Evolutionary conservation across 1,140 invertebrate genomes (phyloP).

Genomic region (Armadillidium nasatum): DNA sequence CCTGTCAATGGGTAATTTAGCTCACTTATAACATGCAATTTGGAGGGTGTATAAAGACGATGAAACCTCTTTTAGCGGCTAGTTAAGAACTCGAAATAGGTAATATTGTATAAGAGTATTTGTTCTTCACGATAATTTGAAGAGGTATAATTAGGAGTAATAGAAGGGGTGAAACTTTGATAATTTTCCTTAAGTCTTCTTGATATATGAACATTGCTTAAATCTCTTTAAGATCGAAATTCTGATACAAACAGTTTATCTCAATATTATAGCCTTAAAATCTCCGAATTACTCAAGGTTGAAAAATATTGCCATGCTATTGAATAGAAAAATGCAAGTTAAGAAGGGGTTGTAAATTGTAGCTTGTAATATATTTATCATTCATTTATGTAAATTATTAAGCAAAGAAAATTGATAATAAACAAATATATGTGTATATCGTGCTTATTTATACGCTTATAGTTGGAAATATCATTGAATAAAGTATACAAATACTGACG

Average conservation of each 20-base stretch:
- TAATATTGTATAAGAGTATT: not conserved
- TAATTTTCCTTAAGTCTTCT: not conserved
- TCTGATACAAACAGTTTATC: not conserved
- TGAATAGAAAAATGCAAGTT: constrained; percentile 6
- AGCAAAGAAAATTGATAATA: not conserved
- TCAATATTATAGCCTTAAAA: not conserved
- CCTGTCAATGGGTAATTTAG: constrained; percentile 7
- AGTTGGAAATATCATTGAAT: no score
- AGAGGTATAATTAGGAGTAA: constrained; percentile 5
- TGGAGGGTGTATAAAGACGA: constrained; percentile 3
- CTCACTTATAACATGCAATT: constrained; percentile 10
- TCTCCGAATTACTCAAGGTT: not conserved
- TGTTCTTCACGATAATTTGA: constrained; percentile 13
- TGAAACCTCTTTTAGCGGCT: not conserved
- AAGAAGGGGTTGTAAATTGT: not conserved
- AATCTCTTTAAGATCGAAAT: not conserved
- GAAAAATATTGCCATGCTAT: not conserved
- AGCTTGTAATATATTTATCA: not conserved
- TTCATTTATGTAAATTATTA: constrained; percentile 2
- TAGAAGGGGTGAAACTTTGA: not conserved
- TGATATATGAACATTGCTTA: not conserved
- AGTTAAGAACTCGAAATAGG: not conserved
- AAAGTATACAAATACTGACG: no score
- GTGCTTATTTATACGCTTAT: no score
- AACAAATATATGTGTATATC: no score